Conservation (phyloP, 2,797 vertebrate species). For the Luscinia megarhynchos region DNA sequence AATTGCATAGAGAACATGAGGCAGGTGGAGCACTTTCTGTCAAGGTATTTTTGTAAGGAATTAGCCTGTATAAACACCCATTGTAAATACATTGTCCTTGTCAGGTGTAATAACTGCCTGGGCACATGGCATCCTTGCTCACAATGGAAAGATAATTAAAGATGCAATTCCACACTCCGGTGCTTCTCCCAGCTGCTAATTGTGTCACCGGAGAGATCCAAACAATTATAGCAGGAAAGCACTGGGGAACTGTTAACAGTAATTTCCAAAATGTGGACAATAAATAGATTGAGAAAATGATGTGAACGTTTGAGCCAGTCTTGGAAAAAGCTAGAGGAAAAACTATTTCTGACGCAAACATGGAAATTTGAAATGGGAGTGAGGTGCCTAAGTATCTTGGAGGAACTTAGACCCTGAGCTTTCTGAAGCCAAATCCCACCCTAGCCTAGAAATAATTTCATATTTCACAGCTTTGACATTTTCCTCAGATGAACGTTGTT, state of each 20-base stretch:
- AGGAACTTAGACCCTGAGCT: constrained; percentile 6
- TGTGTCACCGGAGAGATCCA: background rate
- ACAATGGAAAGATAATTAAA: constrained; percentile 73
- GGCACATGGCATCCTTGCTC: constrained; percentile 53
- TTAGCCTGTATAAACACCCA: constrained; percentile 72
- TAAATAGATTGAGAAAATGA: constrained; percentile 15
- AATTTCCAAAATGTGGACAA: constrained; percentile 15
- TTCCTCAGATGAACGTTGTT: background rate
- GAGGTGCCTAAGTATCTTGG: constrained; percentile 10
- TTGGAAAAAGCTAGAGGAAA: constrained; percentile 33
- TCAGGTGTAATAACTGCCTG: constrained; percentile 72
- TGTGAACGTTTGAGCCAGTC: background rate
- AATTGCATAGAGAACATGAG: constrained; percentile 54
- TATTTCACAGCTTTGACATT: constrained; percentile 25
- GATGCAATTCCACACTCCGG: constrained; percentile 40
- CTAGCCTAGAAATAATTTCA: constrained; percentile 19
- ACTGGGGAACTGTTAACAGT: background rate
- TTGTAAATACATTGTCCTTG: constrained; percentile 70
- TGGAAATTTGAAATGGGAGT: constrained; percentile 39
- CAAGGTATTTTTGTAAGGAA: constrained; percentile 74
- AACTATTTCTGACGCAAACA: constrained; percentile 7
- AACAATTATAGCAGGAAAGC: constrained; percentile 4
- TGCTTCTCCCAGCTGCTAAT: constrained; percentile 56
- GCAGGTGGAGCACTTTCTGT: constrained; percentile 54
- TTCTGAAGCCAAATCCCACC: constrained; percentile 10